Percentiles rank a stretch among this genome's conserved stretches.
phyloP scores from a whole-genome alignment of 2,888 invertebrate species.

The Calameuta filiformis region DNA sequence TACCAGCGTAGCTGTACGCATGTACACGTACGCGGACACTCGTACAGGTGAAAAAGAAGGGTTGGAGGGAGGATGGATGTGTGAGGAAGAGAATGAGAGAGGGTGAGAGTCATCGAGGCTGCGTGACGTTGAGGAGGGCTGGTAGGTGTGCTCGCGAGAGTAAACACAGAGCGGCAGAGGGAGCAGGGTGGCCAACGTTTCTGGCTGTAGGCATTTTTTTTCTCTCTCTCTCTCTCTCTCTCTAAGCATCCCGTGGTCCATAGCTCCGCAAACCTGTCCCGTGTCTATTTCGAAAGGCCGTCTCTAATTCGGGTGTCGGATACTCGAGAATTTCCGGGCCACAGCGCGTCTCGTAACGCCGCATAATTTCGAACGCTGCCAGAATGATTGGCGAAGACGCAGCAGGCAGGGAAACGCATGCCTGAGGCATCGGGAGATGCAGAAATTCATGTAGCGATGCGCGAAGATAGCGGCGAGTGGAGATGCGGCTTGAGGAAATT shows the following conservation, averaged over 20 bases:
- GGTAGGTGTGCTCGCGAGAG: neutral
- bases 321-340: neutral
- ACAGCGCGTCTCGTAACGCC: neutral
- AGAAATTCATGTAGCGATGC: neutral
- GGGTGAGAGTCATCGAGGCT: neutral
- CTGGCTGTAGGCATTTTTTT: conserved; percentile 13
- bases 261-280: neutral
- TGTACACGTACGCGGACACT: neutral
- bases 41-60: neutral
- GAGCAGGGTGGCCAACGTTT: neutral
- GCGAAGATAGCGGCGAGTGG: too few species aligned
- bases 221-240: neutral
- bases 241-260: neutral
- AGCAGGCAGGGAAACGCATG: neutral
- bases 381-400: neutral
- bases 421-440: too few species aligned
- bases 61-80: neutral
- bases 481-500: neutral
- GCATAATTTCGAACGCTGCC: neutral
- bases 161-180: neutral
- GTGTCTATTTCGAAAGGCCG: neutral
- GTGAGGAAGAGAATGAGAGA: neutral
- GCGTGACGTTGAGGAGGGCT: neutral
- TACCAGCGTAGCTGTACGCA: neutral
- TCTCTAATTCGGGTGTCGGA: neutral